Evolutionary conservation across 2,888 invertebrate species (phyloP).

Genomic region (Drosophila rellima): DNA sequence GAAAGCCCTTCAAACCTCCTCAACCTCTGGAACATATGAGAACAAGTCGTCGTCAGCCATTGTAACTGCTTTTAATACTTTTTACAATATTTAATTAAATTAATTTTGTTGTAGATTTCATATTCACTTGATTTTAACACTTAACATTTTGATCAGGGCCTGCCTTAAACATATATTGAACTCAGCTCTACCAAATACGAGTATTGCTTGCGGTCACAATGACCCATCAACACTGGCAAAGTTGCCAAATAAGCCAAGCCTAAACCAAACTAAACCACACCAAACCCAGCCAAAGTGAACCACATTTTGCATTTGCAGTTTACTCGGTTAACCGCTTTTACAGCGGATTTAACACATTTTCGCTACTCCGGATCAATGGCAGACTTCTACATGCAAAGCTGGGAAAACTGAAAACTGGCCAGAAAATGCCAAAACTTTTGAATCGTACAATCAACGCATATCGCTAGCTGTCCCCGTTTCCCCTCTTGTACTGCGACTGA

Average conservation of each 20-base stretch:
- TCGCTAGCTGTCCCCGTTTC: background rate
- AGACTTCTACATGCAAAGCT: conserved; percentile 7
- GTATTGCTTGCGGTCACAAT: conserved; percentile 23
- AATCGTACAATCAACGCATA: conserved; percentile 47
- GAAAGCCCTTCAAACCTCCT: conserved; percentile 28
- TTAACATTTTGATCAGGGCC: conserved; percentile 1
- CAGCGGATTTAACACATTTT: conserved; percentile 71
- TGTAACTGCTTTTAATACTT: background rate
- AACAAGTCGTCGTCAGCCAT: conserved; percentile 42
- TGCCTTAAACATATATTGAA: conserved; percentile 4
- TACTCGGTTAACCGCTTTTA: conserved; percentile 74
- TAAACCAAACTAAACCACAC: conserved; percentile 21
- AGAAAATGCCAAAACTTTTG: conserved; percentile 69
- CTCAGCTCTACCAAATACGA: conserved; percentile 6
- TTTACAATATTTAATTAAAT: conserved; percentile 1
- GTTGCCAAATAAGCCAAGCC: conserved; percentile 14
- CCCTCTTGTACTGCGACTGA: background rate
- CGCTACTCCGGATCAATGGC: conserved; percentile 26
- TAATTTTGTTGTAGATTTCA: conserved; percentile 2
- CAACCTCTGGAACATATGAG: conserved; percentile 21
- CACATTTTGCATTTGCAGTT: conserved; percentile 74
- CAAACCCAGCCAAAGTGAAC: conserved; percentile 46
- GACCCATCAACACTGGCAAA: conserved; percentile 32
- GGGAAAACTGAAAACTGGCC: conserved; percentile 46
- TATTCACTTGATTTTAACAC: background rate